Evolutionary conservation across 1,140 invertebrate species (phyloP).

Genomic region (Hestina assimilis): DNA sequence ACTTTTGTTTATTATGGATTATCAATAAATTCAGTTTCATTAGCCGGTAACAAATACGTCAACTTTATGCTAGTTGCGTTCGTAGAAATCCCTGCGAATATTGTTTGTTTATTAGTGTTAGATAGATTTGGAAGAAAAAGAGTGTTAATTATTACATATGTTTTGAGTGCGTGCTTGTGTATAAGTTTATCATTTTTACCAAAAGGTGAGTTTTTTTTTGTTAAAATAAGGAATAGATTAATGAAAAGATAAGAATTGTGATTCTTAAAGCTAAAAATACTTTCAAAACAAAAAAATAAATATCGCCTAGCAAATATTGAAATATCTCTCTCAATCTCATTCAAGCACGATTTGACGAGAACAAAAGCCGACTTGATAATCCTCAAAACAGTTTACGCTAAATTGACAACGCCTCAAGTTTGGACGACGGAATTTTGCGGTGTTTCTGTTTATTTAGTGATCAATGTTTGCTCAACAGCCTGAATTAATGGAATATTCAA

Average conservation of each 20-base stretch:
- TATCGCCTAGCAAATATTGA: constrained; percentile 10
- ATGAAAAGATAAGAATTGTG: no score
- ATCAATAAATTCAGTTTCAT: constrained; percentile 82
- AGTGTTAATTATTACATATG: constrained; percentile 58
- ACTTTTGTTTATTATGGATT: constrained; percentile 84
- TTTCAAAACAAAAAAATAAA: constrained; percentile 23
- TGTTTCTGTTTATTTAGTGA: constrained; percentile 51
- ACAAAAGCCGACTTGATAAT: constrained; percentile 47
- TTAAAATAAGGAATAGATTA: no score
- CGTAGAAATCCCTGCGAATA: constrained; percentile 81
- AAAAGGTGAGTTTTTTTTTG: constrained; percentile 54
- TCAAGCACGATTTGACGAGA: constrained; percentile 38
- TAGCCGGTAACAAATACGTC: constrained; percentile 82
- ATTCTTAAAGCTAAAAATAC: constrained; percentile 16
- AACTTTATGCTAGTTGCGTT: constrained; percentile 80
- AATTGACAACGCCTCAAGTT: constrained; percentile 29
- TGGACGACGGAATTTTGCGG: constrained; percentile 34
- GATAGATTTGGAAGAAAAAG: constrained; percentile 65
- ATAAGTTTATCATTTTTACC: constrained; percentile 61
- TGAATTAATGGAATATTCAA: constrained; percentile 61
- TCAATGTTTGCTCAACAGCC: constrained; percentile 47
- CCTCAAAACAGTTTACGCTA: constrained; percentile 36
- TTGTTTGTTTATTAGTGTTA: constrained; percentile 58
- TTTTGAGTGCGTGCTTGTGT: constrained; percentile 62
- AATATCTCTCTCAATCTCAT: constrained; percentile 23